A percentile compares a stretch with the other conserved stretches of the same genome.
These are phyloP conservation scores for Natrix natrix DNA, from an alignment of 2,797 vertebrate species.

Conservation along the genomic window DNA sequence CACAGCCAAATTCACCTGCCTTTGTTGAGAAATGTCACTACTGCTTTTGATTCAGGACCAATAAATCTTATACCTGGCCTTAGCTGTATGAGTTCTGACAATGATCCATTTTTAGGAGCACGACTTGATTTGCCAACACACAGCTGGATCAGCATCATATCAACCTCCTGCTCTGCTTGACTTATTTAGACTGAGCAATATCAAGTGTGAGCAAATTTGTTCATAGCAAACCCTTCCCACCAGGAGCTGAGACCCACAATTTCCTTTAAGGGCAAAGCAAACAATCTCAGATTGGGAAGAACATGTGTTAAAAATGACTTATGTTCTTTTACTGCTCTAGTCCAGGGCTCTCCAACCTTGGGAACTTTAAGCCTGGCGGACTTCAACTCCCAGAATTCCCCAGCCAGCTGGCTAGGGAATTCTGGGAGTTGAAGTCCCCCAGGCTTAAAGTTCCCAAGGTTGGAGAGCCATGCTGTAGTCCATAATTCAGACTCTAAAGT, in stretches of 20 bases:
- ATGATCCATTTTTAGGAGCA: neutral
- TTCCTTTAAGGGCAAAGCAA: neutral
- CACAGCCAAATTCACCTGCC: neutral
- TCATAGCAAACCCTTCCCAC: neutral
- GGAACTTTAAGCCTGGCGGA: too few species aligned
- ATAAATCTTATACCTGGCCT: neutral
- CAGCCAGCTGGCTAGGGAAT: too few species aligned
- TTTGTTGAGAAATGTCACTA: neutral
- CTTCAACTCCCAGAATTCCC: too few species aligned
- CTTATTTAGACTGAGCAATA: neutral
- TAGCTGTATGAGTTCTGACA: neutral
- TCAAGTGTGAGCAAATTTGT: neutral
- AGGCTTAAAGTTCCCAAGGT: too few species aligned
- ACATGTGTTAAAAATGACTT: neutral
- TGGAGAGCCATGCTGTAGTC: neutral
- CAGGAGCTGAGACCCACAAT: neutral
- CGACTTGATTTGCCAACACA: neutral
- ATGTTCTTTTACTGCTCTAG: neutral
- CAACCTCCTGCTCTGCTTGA: neutral
- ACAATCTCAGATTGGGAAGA: neutral
- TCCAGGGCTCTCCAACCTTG: neutral
- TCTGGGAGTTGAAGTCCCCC: too few species aligned
- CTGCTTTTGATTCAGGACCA: neutral
- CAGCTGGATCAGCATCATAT: neutral
- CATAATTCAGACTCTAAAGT: neutral